Evolutionary conservation across 1,140 invertebrate genomes (phyloP).

Genomic region (Aphis gossypii): DNA sequence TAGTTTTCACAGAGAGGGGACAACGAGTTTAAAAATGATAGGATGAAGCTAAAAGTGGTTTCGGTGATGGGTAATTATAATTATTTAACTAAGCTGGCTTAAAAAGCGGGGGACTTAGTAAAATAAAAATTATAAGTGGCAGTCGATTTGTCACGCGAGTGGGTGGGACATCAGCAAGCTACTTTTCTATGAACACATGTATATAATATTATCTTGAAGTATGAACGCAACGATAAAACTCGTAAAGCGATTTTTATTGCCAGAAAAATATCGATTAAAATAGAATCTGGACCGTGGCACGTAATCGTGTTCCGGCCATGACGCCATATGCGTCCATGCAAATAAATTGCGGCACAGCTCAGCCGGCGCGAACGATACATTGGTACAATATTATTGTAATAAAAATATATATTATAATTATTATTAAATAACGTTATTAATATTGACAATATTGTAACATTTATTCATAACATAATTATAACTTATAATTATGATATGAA

Average conservation of each 20-base stretch:
- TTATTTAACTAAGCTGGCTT: not conserved
- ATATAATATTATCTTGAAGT: not conserved
- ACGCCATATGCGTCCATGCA: not conserved
- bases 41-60: not conserved
- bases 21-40: not conserved
- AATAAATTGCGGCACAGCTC: conserved; percentile 5
- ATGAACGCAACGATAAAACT: not conserved
- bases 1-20: not conserved
- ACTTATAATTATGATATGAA: not conserved
- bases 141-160: not conserved
- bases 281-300: not conserved
- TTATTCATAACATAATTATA: too few relatives aligned
- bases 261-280: not conserved
- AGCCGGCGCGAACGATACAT: not conserved
- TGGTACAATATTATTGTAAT: not conserved
- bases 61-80: not conserved
- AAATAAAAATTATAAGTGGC: not conserved
- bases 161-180: not conserved
- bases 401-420: not conserved
- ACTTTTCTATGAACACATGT: not conserved
- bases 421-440: too few relatives aligned
- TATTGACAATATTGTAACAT: too few relatives aligned
- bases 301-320: not conserved
- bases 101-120: not conserved
- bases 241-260: not conserved